A percentile compares a stretch with the other conserved stretches of the same genome.
phyloP scores from a whole-genome alignment of 2,113 vertebrate genomes.

The Dromiciops gliroides region DNA sequence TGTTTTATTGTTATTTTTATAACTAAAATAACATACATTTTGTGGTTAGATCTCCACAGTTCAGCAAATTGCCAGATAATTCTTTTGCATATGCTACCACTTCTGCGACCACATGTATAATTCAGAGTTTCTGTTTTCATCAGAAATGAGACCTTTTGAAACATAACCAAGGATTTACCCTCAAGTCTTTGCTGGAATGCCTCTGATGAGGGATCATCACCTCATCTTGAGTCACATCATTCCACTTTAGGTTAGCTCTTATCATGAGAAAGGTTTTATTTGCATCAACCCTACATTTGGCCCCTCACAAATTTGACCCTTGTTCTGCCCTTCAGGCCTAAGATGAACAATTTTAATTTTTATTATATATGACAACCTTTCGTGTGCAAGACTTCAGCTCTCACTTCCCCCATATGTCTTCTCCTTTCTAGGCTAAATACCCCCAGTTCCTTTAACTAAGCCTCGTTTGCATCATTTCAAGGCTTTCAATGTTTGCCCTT shows the following conservation, averaged over 20 bases:
- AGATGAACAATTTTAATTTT: not conserved
- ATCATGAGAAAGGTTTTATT: not conserved
- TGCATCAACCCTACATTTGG: not conserved
- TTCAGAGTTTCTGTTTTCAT: not conserved
- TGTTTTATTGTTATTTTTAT: constrained; percentile 12
- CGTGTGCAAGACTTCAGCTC: not conserved
- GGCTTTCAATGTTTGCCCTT: not conserved
- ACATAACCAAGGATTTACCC: not conserved
- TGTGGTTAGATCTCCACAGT: not conserved
- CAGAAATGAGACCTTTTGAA: not conserved
- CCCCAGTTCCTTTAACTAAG: not conserved
- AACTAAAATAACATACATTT: not conserved
- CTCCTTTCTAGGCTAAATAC: not conserved
- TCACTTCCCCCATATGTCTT: not conserved
- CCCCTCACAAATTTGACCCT: not conserved
- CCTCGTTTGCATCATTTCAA: not conserved
- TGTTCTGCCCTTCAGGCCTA: not conserved
- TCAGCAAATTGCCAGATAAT: constrained; percentile 2
- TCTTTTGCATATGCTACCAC: not conserved
- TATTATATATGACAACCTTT: not conserved
- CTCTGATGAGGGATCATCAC: not conserved
- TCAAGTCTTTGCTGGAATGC: not conserved
- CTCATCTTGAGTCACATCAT: not conserved
- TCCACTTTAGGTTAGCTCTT: not conserved
- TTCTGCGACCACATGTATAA: constrained; percentile 13